Evolutionary conservation across 2,797 vertebrate genomes (phyloP).

Genomic region (Ctenopoma multispine): DNA sequence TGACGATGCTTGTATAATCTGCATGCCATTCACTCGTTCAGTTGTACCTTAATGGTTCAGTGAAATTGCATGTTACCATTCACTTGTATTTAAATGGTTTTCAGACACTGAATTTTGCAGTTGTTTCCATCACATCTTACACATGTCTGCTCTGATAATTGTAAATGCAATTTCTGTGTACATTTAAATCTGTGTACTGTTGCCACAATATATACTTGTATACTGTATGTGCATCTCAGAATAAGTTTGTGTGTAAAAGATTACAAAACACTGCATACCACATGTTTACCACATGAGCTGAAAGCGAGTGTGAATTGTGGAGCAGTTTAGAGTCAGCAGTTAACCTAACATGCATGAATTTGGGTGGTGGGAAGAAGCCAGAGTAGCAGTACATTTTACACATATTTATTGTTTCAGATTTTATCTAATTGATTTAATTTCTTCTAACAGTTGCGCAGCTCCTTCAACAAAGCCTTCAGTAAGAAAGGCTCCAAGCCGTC

Average conservation of each 20-base stretch:
- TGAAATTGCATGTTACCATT: not conserved
- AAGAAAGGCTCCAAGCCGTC: slow-evolving; percentile 95
- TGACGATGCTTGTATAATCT: not conserved
- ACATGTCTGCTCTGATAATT: not conserved
- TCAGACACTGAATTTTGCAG: not conserved
- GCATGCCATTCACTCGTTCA: not conserved
- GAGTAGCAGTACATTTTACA: not conserved
- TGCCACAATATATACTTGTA: no score
- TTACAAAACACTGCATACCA: no score
- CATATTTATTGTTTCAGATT: not conserved
- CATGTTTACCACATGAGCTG: no score
- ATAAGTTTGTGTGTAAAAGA: no score
- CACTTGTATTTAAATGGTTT: not conserved
- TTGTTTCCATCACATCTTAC: not conserved
- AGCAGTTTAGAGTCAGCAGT: no score
- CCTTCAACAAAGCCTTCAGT: slow-evolving; percentile 99
- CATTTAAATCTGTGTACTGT: no score
- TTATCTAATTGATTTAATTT: not conserved
- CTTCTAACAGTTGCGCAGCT: slow-evolving; percentile 91
- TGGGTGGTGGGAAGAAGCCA: no score
- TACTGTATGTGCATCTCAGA: no score
- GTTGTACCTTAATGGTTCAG: not conserved
- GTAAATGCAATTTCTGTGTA: not conserved
- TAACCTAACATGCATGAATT: no score
- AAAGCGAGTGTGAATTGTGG: no score